phyloP scores from a whole-genome alignment of 2,888 invertebrate genomes.

The Omphaloscelis lunosa region DNA sequence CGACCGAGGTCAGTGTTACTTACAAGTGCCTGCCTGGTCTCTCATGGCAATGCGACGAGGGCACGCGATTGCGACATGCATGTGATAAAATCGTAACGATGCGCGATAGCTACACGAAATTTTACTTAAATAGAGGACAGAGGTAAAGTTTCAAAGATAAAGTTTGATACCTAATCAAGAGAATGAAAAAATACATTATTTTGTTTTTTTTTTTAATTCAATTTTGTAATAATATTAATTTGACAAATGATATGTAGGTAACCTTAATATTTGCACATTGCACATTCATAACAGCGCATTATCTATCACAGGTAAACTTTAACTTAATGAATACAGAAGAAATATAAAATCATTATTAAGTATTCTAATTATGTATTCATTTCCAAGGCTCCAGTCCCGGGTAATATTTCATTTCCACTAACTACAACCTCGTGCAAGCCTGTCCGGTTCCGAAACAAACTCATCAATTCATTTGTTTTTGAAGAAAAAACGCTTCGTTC shows the following conservation, averaged over 20 bases:
- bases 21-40: constrained; percentile 36
- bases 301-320: too few relatives aligned
- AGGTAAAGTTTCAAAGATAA: neutral
- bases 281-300: neutral
- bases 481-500: neutral
- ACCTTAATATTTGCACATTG: neutral
- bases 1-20: constrained; percentile 59
- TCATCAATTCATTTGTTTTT: constrained; percentile 42
- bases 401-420: constrained; percentile 37
- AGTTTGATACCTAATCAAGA: neutral
- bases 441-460: constrained; percentile 31
- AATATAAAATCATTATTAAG: neutral
- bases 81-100: constrained; percentile 17
- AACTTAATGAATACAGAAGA: neutral
- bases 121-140: neutral
- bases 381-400: constrained; percentile 8
- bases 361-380: constrained; percentile 11
- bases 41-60: constrained; percentile 36
- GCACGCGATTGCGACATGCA: constrained; percentile 44
- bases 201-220: too few relatives aligned
- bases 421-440: constrained; percentile 13
- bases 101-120: constrained; percentile 15
- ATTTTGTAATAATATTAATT: neutral
- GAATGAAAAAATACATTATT: neutral
- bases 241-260: neutral